These are phyloP conservation scores for Nettapus auritus DNA, from an alignment of 2,113 vertebrate genomes.

Conservation along the genomic window DNA sequence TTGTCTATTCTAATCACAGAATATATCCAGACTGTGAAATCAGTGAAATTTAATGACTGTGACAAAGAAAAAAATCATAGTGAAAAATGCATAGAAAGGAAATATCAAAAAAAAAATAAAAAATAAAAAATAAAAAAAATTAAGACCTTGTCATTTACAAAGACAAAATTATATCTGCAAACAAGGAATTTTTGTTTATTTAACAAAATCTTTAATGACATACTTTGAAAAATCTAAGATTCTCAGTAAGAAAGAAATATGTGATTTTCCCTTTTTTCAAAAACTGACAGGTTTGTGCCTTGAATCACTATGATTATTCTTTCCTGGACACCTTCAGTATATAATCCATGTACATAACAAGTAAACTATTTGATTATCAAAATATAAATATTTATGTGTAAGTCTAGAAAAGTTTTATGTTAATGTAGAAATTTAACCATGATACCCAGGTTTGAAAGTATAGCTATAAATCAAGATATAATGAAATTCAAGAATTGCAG, in stretches of 20 bases:
- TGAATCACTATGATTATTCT: not conserved
- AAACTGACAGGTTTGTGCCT: not conserved
- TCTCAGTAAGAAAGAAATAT: not conserved
- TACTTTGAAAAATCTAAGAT: not conserved
- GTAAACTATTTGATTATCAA: not conserved
- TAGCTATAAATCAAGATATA: not conserved
- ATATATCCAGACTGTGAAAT: not conserved
- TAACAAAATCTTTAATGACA: not conserved
- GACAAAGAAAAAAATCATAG: too few relatives aligned
- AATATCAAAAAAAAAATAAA: not conserved
- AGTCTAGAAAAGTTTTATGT: not conserved
- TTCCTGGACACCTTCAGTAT: not conserved
- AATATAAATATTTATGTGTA: not conserved
- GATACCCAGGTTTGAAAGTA: not conserved
- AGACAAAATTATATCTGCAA: not conserved
- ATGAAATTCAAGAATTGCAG: not conserved
- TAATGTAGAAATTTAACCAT: not conserved
- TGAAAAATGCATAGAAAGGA: not conserved
- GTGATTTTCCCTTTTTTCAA: not conserved
- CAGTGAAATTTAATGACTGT: not conserved
- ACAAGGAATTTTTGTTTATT: not conserved
- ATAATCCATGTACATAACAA: not conserved
- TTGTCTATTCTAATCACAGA: not conserved
- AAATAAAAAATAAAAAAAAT: not conserved
- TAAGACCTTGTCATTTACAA: not conserved